Conservation (phyloP, 2,797 vertebrate species). For the Limosa lapponica region DNA sequence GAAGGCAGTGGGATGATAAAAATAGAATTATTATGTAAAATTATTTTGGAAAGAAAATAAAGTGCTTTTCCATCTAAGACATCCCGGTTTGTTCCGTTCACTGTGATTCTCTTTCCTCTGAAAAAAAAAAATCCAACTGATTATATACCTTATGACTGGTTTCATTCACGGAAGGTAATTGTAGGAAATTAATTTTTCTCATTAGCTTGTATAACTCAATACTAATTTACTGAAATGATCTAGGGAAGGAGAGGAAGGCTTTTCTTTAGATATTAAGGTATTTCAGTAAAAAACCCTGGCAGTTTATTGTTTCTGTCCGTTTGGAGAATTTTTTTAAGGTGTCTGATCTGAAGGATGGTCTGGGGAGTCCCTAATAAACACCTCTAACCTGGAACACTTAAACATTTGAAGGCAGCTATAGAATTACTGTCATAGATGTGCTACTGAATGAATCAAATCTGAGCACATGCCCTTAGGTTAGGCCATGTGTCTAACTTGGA, state of each 20-base stretch:
- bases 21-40: conserved; percentile 38
- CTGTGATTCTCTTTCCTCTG: neutral
- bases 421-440: neutral
- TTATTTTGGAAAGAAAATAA: conserved; percentile 13
- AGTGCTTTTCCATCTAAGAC: neutral
- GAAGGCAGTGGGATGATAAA: neutral
- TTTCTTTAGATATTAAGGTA: neutral
- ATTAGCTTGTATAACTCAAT: conserved; percentile 25
- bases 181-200: conserved; percentile 42
- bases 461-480: neutral
- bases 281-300: neutral
- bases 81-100: neutral
- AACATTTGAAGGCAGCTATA: neutral
- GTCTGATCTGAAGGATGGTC: neutral
- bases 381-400: neutral
- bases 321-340: neutral
- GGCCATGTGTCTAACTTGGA: neutral
- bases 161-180: conserved; percentile 38
- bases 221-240: conserved; percentile 35
- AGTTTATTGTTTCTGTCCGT: neutral
- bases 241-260: neutral
- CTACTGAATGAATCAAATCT: neutral
- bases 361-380: neutral
- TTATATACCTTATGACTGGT: neutral
- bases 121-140: neutral